Base-by-base conservation (phyloP, 2,113 vertebrate genomes). In the Prunella himalayana region DNA sequence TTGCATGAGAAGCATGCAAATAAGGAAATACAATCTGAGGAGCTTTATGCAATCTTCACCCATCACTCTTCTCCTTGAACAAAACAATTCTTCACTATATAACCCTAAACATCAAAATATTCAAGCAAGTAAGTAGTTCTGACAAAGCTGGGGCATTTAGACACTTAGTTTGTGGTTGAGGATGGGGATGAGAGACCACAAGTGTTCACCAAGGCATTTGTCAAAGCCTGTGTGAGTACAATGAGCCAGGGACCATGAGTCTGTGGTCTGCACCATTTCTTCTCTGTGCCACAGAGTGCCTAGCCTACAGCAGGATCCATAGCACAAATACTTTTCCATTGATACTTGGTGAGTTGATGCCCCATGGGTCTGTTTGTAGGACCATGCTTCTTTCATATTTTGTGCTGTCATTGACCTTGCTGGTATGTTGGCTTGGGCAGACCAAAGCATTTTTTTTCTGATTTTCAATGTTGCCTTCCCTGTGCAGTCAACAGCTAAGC, bases 241-340 rank as follows among this genome's bases (percentile, higher is more conserved):
- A 8, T 30, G 30, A 75, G 44, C 17, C 39, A 75, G 35, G 28
- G 19, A 30, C 42, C 17, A 2, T 15, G 25, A 68, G 18, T 70
- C 27, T 82, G 51, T 50, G 39, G 44, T 59, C 57, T 80, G 63
- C 60, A 28, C 9, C 9, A 5, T 68, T 89, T 56, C 39, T 76
- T 82, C 50, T 64, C 47, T 59, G 60, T 49, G 24, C 18, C 54
- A 69, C 2, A 1, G 69, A 45, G 28, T n/a, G 47, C 37, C n/a
- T 23, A 16, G 51, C 45, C 51, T 73, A 37, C 22, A 63, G 60
- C 28, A 63, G 60, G 30, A 65, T 41, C 44, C 31, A 8, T 3
- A 18, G 7, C 0, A 0, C 45, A 14, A 69, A 49, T 44, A 28
- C 28, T 72, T 92, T 73, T 25, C 9, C 41, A 44, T 17, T 15